Base-by-base conservation (phyloP, 2,113 vertebrate genomes). In the Aythya baeri region DNA sequence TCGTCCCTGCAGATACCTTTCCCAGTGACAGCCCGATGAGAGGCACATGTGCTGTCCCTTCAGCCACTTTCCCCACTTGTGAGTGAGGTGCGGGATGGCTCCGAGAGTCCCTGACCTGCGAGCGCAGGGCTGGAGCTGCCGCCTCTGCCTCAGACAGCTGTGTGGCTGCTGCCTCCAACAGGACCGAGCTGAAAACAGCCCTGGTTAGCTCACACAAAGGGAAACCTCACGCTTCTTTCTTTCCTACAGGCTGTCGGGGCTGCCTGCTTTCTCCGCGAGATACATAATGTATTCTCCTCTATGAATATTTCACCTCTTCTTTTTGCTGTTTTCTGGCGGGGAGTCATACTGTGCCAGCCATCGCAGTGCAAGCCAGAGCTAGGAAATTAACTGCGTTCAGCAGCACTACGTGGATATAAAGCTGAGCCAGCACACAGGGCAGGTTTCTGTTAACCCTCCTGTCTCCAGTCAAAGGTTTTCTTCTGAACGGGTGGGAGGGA, bases 101-200 rank as follows among this genome's bases (percentile, higher is more conserved):
- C 62, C 58, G 49, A 86, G 93, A 92, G 36, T 72, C 77, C 70
- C 63, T 46, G 23, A 74, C 62, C 50, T 63, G 49, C 50, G 46
- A 58, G 66, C 5, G 5, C 2, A 6, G 34, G 2, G 12, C 43
- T 55, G 16, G 3, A 59, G 61, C 68, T 7, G 4, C 41, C 94
- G 70, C 71, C 52, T 92, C 83, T 92, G 78, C 55, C 88, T 74
- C 59, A 83, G 81, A 97, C 95, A 92, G 82, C 96, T 50, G 49
- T 68, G 76, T 82, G 88, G 93, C 74, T 97, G 89, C 89, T 97
- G 92, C 90, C 72, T 91, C 90, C 88, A 94, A 66, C 82, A 93
- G 77, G 82, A 76, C 83, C 80, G 16, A 38, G 15, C 23, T 72
- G 86, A 95, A 94, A 71, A 46, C 58, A 43, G 91, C 58, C 44